Evolutionary conservation across 1,140 invertebrate genomes (phyloP), one percentile per base, ranked within the genome.

Genomic region (Drosophila ironensis): DNA sequence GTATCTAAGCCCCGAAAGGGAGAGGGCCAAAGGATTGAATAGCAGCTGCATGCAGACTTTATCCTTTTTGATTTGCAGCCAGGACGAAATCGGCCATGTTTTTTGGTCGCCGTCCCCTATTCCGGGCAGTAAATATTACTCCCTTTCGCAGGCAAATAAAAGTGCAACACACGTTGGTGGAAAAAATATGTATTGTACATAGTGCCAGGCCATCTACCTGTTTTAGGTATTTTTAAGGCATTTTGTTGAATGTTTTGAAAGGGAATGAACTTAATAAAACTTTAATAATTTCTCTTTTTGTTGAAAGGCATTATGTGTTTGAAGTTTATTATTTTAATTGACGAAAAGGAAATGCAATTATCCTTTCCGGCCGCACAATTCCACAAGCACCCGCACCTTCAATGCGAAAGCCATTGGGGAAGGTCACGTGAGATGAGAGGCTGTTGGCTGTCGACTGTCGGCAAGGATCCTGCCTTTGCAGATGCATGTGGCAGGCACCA

Each of bases 41-140:
- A 73, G 72, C 70, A 72, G 80, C 66, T 80, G 66, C 74, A 84
- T 74, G 78, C 80, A 68, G 74, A 80, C 74, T 86, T 86, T 86
- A 86, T 86, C 80, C 81, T 75, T 87, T 86, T 86, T 87, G 74
- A 87, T 86, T 86, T 86, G 80, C 75, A 75, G 56, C 48, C 59
- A 48, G 47, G 67, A 19, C 46, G 20, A 54, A 42, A 38, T 67
- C 45, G 44, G 30, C 63, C 46, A 63, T 64, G 48, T 59, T 72
- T 80, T 33, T 56, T 35, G 41, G 69, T 50, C 44, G n/a, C 25
- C 38, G 53, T 63, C 22, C 25, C 38, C 38, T 16, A 42, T 38
- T 70, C 52, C 63, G 33, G 72, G 54, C 64, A 61, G 80, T 86
- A 74, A 73, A 86, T 86, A 78, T 84, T 84, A 74, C 78, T 84